These are phyloP conservation scores for Hydractinia symbiolongicarpus DNA, from an alignment of 30 jellyfish, hydroid and myxozoan species.

Conservation along the genomic window DNA sequence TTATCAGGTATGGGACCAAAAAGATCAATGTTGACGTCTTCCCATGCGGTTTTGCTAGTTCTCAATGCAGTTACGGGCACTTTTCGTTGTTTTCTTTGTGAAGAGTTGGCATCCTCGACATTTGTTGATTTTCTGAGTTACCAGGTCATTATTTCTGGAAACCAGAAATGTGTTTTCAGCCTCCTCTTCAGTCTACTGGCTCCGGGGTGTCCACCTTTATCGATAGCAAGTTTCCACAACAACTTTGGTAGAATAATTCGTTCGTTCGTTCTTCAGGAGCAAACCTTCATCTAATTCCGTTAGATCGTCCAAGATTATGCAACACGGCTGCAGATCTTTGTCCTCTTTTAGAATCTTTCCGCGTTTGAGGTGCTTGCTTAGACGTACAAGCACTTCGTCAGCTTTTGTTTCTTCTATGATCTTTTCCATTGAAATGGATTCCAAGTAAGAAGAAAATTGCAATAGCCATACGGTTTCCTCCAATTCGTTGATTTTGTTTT, in stretches of 20 bases:
- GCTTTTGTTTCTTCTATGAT: constrained; percentile 4
- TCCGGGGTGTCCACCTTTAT: constrained; percentile 22
- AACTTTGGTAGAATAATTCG: too few relatives aligned
- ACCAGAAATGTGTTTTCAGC: constrained; percentile 2
- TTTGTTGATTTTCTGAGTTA: background rate
- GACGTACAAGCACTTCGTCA: background rate
- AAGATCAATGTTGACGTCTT: too few relatives aligned
- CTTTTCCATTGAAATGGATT: background rate
- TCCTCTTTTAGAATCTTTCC: background rate
- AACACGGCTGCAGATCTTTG: background rate
- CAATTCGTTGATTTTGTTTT: background rate
- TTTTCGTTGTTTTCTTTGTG: background rate
- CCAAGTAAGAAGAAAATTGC: constrained; percentile 46
- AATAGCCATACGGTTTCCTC: constrained; percentile 8
- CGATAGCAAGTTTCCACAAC: too few relatives aligned
- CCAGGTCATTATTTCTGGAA: background rate
- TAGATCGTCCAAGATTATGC: background rate
- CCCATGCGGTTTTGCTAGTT: background rate
- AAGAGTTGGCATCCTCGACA: background rate
- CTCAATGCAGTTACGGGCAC: too few relatives aligned
- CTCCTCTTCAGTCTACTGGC: constrained; percentile 4
- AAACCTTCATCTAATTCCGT: constrained; percentile 27
- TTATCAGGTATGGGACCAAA: background rate
- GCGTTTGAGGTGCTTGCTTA: background rate
- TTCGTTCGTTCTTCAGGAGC: constrained; percentile 7